Evolutionary conservation across 2,888 invertebrate genomes (phyloP), one percentile per base, ranked within the genome.

Genomic region (Geotrupes spiniger): DNA sequence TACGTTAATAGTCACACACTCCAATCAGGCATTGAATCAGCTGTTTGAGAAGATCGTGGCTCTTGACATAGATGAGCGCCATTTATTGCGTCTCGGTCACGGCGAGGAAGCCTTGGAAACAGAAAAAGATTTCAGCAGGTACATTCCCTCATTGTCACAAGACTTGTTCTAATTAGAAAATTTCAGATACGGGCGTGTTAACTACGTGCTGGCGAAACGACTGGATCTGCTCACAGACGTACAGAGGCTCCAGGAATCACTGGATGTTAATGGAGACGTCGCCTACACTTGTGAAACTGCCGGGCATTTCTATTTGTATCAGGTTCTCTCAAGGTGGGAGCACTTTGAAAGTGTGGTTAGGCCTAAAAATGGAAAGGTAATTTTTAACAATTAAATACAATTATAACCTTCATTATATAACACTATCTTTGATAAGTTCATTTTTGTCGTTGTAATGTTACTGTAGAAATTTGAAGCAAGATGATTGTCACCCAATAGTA

Each of bases 31-130:
- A 0, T 78, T 99, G 39, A 99, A 99, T 79, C 99, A 99, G 75
- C 81, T 99, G 51, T 99, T 99, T 74, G 99, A 99, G 74, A 99
- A 99, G 76, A 98, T 99, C 58, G 99, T 97, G 73, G 91, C 90
- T 1, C 74, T 99, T 50, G 98, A 99, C 69, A 93, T 99, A 26
- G 98, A 99, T 64, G 99, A 99, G 70, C 76, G 99, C 1, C 99
- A 99, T 79, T 76, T 99, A 54, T 74, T 99, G 48, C 96, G 99
- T 86, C 81, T 99, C 48, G 99, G 99, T 63, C 99, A 99, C 63
- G 99, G 99, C 9, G 99, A 99, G 71, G 98, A 99, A 70, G 92
- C 94, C 0, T 75, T 99, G 42, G 98, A 99, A 72, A 99, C 99
- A 0, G 98, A 98, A 69, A 99, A 99, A 71, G 99, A 99, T 71